phyloP scores from a whole-genome alignment of 30 jellyfish, hydroid and myxozoan species.

The Mastigias papua region DNA sequence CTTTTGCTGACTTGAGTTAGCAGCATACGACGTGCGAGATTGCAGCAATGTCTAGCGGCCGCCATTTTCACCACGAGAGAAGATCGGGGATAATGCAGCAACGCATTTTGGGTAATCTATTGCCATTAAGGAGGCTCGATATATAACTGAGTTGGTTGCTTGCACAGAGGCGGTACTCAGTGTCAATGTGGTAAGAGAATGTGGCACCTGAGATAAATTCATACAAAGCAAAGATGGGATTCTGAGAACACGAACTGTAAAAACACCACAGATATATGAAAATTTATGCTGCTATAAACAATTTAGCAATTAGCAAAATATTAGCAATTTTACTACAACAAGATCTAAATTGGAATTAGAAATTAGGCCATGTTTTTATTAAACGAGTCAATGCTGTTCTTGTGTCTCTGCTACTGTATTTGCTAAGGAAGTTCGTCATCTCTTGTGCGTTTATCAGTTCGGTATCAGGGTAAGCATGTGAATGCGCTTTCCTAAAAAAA shows the following conservation, averaged over 20 bases:
- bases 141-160: too few species aligned
- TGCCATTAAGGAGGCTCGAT: too few species aligned
- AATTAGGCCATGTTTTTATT: neutral
- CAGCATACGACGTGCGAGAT: conserved; percentile 54
- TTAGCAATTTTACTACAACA: too few species aligned
- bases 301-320: too few species aligned
- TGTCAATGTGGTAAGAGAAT: too few species aligned
- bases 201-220: too few species aligned
- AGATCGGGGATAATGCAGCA: conserved; percentile 22
- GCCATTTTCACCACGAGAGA: conserved; percentile 82
- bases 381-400: conserved; percentile 17
- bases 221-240: too few species aligned
- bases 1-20: conserved; percentile 25
- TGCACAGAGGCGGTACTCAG: too few species aligned
- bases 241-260: too few species aligned
- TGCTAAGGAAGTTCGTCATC: conserved; percentile 21
- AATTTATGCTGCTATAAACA: too few species aligned
- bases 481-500: conserved; percentile 34
- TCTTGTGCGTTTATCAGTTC: conserved; percentile 28
- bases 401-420: conserved; percentile 37
- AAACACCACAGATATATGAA: too few species aligned
- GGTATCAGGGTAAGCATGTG: conserved; percentile 43
- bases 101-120: conserved; percentile 36
- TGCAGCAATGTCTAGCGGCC: conserved; percentile 77
- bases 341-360: too few species aligned